Evolutionary conservation across 2,113 vertebrate species (phyloP), one percentile per base, ranked within the genome.

Genomic region (Alligator mississippiensis): DNA sequence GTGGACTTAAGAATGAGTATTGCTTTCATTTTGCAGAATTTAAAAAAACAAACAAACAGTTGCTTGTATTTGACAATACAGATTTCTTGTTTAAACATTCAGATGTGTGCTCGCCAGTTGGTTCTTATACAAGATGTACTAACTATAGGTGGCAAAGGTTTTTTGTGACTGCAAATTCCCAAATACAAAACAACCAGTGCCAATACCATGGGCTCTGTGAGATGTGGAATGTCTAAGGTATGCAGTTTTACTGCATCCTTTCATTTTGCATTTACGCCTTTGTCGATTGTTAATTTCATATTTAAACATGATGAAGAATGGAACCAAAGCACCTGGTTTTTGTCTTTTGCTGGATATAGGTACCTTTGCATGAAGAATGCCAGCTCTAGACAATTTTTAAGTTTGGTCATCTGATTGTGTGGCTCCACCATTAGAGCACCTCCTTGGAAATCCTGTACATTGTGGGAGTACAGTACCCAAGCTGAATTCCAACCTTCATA

Each of bases 391-490:
- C 82, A 80, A 4, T 93, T 90, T 87, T 78, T 85, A 79, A 85
- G 82, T 93, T 90, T 76, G 54, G 88, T 60, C 61, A 15, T 90
- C 5, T 5, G 82, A 89, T 87, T 94, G 68, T 70, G 85, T 60
- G 34, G 28, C 68, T 91, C 85, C 66, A 86, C 83, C 63, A 85
- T 78, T 89, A 90, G 87, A 92, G 59, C 82, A 97, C 94, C 92
- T 97, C 88, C 87, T 85, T 94, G 92, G 93, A 78, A 93, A 93
- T 85, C 88, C 83, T 97, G 81, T 77, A 83, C 24, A 90, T 86
- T 89, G 78, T 89, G 96, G 80, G 79, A 93, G 82, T 82, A 77
- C 11, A 68, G 82, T 90, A 95, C 60, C 77, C 93, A 94, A 87
- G 83, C 84, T 93, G 76, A 97, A 96, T 96, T 92, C 93, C 81